Percentiles rank a stretch among this genome's conserved stretches.
Evolutionary conservation across 2,797 vertebrate species (phyloP).

Genomic region (Mycteria americana): DNA sequence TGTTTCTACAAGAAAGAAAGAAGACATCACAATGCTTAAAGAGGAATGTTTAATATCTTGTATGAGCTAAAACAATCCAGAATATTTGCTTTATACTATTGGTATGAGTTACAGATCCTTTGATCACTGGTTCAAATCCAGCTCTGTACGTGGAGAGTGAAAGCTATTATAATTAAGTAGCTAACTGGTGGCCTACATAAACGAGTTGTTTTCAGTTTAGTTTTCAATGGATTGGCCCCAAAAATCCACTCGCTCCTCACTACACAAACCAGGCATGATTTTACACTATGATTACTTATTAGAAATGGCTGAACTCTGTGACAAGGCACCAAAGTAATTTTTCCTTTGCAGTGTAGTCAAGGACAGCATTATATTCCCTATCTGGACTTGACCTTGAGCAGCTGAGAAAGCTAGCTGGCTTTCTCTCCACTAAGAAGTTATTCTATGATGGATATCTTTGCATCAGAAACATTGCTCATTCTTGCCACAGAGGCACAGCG

Average conservation of each 20-base stretch:
- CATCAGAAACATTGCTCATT: background rate
- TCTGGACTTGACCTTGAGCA: background rate
- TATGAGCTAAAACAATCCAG: background rate
- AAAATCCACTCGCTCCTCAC: background rate
- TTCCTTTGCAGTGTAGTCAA: background rate
- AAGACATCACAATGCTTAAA: conserved; percentile 5
- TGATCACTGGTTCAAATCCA: conserved; percentile 12
- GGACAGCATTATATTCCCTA: background rate
- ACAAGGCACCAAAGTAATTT: conserved; percentile 1
- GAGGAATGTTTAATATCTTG: conserved; percentile 10
- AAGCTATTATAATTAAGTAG: background rate
- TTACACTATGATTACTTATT: background rate
- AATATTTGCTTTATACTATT: background rate
- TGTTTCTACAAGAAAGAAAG: background rate
- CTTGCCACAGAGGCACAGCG: background rate
- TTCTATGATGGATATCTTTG: background rate
- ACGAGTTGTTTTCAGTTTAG: background rate
- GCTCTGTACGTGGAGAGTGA: background rate
- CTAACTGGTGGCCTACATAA: background rate
- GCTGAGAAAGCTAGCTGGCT: background rate
- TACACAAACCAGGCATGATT: background rate
- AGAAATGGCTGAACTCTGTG: background rate
- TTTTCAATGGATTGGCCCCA: background rate
- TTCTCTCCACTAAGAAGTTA: background rate
- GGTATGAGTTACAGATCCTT: background rate